A percentile compares a stretch with the other conserved stretches of the same genome.
Evolutionary conservation across 2,797 vertebrate species (phyloP).

Genomic region (Myripristis murdjan): DNA sequence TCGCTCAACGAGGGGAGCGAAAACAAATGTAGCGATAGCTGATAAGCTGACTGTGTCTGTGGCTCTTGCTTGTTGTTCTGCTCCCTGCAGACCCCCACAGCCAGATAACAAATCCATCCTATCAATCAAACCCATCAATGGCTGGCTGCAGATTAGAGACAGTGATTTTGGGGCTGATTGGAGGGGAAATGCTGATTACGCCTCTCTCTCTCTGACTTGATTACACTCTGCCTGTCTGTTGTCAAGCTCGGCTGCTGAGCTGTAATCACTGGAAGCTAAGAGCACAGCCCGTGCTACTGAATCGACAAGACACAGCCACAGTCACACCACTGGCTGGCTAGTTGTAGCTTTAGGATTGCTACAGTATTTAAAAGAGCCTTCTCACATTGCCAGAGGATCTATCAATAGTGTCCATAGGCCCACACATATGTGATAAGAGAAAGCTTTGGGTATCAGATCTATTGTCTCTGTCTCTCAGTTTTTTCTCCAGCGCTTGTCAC

Average conservation of each 20-base stretch:
- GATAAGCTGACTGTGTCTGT: constrained; percentile 83
- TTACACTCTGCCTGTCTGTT: constrained; percentile 77
- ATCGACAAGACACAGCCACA: constrained; percentile 45
- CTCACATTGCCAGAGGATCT: background rate
- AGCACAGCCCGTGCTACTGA: constrained; percentile 62
- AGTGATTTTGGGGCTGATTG: constrained; percentile 83
- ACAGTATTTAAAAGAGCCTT: too few relatives aligned
- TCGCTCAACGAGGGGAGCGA: constrained; percentile 72
- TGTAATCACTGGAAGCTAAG: constrained; percentile 78
- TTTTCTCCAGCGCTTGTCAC: constrained; percentile 28
- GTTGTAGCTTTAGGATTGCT: constrained; percentile 40
- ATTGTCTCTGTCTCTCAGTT: constrained; percentile 7
- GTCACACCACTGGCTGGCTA: constrained; percentile 33
- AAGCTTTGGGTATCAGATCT: constrained; percentile 21
- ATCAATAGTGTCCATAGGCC: background rate
- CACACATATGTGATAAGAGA: constrained; percentile 6
- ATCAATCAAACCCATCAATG: constrained; percentile 85
- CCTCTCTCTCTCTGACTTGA: constrained; percentile 77
- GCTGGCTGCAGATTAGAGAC: constrained; percentile 80
- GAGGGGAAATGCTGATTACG: constrained; percentile 82
- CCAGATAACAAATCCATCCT: constrained; percentile 83
- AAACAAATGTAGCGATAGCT: constrained; percentile 83
- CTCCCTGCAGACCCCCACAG: constrained; percentile 81
- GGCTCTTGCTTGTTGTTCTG: constrained; percentile 77
- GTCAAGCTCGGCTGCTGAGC: constrained; percentile 76